phyloP scores from a whole-genome alignment of 2,113 vertebrate genomes.

The Psittacula cyanocephala region DNA sequence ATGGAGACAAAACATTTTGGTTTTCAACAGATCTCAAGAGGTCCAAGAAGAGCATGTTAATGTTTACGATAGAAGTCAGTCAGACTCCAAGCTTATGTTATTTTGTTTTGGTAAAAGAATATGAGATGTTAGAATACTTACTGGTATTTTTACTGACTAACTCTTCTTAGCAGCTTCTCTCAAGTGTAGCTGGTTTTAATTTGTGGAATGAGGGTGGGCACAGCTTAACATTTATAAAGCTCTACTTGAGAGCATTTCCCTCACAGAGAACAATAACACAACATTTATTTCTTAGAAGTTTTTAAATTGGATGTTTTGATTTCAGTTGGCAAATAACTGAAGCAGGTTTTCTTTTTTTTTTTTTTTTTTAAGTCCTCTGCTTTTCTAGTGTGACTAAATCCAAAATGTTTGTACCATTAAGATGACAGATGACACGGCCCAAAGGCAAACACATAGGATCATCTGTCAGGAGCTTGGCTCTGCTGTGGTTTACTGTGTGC shows the following conservation, averaged over 20 bases:
- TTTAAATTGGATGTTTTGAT: conserved; percentile 24
- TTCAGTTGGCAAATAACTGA: conserved; percentile 6
- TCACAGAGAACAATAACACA: not conserved
- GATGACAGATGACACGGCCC: conserved; percentile 41
- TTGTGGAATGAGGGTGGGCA: conserved; percentile 37
- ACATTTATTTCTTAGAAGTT: conserved; percentile 41
- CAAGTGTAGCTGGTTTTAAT: conserved; percentile 44
- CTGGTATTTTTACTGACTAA: conserved; percentile 33
- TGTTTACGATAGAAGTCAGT: conserved; percentile 50
- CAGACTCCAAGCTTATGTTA: conserved; percentile 33
- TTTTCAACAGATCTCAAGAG: conserved; percentile 32
- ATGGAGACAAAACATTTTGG: conserved; percentile 44
- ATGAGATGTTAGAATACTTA: conserved; percentile 51
- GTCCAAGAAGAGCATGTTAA: conserved; percentile 27
- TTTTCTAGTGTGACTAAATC: conserved; percentile 25
- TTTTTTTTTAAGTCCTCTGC: not conserved
- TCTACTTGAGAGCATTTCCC: conserved; percentile 12
- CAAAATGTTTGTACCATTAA: conserved; percentile 36
- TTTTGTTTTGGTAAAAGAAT: conserved; percentile 59
- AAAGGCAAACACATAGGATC: conserved; percentile 41
- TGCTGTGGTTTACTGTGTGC: conserved; percentile 11
- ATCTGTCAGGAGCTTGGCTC: conserved; percentile 38
- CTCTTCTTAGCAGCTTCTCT: conserved; percentile 23
- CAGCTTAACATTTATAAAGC: not conserved
- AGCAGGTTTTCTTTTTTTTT: not conserved